Evolutionary conservation across 2,113 vertebrate species (phyloP), one percentile per base, ranked within the genome.

Genomic region (Myocastor coypus): DNA sequence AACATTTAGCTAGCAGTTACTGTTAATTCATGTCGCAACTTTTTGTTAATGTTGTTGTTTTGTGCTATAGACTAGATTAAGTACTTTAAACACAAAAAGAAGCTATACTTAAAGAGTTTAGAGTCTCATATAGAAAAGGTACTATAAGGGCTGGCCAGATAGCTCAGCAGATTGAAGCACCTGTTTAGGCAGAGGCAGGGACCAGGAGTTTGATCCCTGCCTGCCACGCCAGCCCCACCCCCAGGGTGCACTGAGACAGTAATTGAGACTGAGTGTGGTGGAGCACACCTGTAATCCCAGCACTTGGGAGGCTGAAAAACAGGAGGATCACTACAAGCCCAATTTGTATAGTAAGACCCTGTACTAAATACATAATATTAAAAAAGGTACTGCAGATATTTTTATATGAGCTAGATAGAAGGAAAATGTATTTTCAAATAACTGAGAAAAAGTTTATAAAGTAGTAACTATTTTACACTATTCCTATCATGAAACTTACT

Each of bases 31-130:
- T 11, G 59, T 83, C 78, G 64, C 57, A 94, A 64, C 64, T 95
- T 83, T 75, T 63, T 68, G 89, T 83, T 91, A 92, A 96, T 11
- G 63, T 50, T 92, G 14, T 57, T 93, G 84, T 66, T 97, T 86
- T 83, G 75, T 69, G 32, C 46, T 24, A 96, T 8, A 61, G 19
- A 5, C 66, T 78, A 88, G 80, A 12, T 5, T 30, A 63, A 10
- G 52, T 30, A 94, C 26, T n/a, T 91, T 30, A 91, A 30, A 87
- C 46, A 95, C 2, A 87, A 88, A 87, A 50, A 69, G 19, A 13
- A 95, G 0, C 46, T 85, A 84, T 46, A 95, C 13, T 37, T 61
- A 91, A 89, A 13, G 34, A 96, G 57, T 86, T 91, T 80, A 91
- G 1, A 89, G 37, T 85, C 61, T 82, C 66, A 95, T 5, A 86